phyloP scores from a whole-genome alignment of 2,797 vertebrate genomes.

The Hydrocynus forskahlii region DNA sequence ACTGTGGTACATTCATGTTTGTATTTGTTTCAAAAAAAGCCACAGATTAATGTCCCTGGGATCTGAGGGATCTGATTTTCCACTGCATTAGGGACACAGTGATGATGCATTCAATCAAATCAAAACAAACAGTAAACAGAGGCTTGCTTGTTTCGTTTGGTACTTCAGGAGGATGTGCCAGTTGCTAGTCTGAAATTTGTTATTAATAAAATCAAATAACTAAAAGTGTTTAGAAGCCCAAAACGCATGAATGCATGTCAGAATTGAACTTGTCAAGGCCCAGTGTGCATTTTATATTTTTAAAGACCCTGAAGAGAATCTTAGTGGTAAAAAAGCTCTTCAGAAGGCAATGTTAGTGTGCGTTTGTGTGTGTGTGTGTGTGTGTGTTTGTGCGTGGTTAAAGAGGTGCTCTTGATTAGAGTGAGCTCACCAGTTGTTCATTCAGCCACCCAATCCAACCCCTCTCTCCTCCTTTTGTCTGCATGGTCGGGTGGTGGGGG shows the following conservation, averaged over 20 bases:
- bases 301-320: conserved; percentile 46
- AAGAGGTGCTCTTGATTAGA: conserved; percentile 36
- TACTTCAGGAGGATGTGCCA: background rate
- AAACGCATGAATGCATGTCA: background rate
- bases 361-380: conserved; percentile 46
- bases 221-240: background rate
- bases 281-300: conserved; percentile 34
- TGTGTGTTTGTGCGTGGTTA: conserved; percentile 52
- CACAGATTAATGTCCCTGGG: background rate
- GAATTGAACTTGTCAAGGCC: conserved; percentile 3
- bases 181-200: too few relatives aligned
- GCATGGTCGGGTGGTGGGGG: conserved; percentile 66
- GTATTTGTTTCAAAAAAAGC: background rate
- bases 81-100: background rate
- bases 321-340: conserved; percentile 52
- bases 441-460: conserved; percentile 48
- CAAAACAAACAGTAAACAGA: too few relatives aligned
- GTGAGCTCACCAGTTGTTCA: conserved; percentile 53
- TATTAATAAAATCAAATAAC: background rate
- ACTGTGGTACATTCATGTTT: background rate
- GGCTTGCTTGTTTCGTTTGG: background rate
- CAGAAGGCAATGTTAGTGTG: conserved; percentile 46
- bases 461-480: conserved; percentile 74
- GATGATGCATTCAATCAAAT: too few relatives aligned
- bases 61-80: background rate